Evolutionary conservation across 2,888 invertebrate genomes (phyloP).

Genomic region (Ypsolopha scabrella): DNA sequence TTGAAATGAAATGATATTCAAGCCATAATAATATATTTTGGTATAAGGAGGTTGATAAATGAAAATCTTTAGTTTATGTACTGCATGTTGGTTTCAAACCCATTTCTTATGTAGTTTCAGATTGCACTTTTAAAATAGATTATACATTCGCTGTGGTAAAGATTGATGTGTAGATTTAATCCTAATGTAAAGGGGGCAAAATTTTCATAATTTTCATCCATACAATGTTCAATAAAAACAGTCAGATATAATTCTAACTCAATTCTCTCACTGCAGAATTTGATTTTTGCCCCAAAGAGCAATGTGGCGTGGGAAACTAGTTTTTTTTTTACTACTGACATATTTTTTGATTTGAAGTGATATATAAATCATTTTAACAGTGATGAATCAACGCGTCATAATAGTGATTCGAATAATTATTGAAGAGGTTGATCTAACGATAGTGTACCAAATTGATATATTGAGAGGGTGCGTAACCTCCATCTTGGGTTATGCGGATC

Average conservation of each 20-base stretch:
- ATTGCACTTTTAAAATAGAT: conserved; percentile 14
- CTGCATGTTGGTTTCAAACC: background rate
- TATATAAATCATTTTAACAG: background rate
- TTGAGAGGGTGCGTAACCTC: conserved; percentile 8
- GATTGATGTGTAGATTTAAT: conserved; percentile 22
- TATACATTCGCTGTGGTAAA: conserved; percentile 23
- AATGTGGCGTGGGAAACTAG: conserved; percentile 22
- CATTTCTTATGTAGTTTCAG: conserved; percentile 6
- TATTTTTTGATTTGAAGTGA: background rate
- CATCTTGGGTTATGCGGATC: background rate
- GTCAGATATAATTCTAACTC: too few relatives aligned
- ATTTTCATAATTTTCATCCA: background rate
- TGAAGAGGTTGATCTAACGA: conserved; percentile 18
- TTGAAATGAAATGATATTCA: conserved; percentile 56
- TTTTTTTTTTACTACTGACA: background rate
- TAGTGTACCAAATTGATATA: conserved; percentile 24
- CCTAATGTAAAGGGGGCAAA: background rate
- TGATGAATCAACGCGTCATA: conserved; percentile 18
- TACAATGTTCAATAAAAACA: too few relatives aligned
- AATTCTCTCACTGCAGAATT: background rate
- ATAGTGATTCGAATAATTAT: conserved; percentile 11
- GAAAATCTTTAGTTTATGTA: conserved; percentile 24
- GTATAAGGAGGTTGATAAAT: conserved; percentile 53
- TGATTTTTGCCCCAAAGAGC: conserved; percentile 21
- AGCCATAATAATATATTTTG: conserved; percentile 71